Evolutionary conservation across 1,140 invertebrate species (phyloP).

Genomic region (Semibalanus balanoides): DNA sequence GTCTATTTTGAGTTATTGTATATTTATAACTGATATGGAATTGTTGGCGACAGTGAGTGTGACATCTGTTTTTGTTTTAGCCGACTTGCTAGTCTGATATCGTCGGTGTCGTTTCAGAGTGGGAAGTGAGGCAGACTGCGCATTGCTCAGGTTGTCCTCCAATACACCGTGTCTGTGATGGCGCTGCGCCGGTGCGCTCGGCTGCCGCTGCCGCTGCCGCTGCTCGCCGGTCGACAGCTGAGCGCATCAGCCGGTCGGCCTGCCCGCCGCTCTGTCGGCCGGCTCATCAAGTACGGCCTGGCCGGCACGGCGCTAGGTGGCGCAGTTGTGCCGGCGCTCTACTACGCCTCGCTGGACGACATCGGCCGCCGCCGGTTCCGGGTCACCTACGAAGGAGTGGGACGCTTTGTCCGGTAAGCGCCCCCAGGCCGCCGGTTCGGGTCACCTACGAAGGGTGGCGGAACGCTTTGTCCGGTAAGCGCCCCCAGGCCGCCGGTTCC

Average conservation of each 20-base stretch:
- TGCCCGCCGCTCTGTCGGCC: not conserved
- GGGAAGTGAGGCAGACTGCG: too few species aligned
- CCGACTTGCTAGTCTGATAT: too few species aligned
- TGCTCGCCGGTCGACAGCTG: not conserved
- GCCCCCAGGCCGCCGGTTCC: conserved; percentile 23
- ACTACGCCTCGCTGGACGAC: conserved; percentile 23
- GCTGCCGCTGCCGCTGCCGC: not conserved
- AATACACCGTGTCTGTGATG: not conserved
- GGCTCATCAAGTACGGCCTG: conserved; percentile 3
- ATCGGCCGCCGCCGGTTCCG: conserved; percentile 26
- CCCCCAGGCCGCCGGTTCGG: conserved; percentile 14
- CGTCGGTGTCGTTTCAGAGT: too few species aligned
- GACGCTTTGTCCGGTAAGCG: conserved; percentile 30
- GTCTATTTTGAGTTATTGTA: too few species aligned
- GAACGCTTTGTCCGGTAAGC: conserved; percentile 30
- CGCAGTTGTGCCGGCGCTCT: conserved; percentile 9
- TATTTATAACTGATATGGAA: too few species aligned
- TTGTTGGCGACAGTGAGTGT: too few species aligned
- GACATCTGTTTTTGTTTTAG: too few species aligned
- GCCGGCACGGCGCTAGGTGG: conserved; percentile 15
- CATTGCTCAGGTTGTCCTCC: too few species aligned
- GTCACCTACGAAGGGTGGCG: conserved; percentile 27
- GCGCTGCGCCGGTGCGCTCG: not conserved
- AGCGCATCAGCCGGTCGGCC: not conserved
- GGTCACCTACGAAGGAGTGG: conserved; percentile 28